These are phyloP conservation scores for Apotomis betuletana DNA, from an alignment of 2,888 invertebrate genomes.

Conservation along the genomic window DNA sequence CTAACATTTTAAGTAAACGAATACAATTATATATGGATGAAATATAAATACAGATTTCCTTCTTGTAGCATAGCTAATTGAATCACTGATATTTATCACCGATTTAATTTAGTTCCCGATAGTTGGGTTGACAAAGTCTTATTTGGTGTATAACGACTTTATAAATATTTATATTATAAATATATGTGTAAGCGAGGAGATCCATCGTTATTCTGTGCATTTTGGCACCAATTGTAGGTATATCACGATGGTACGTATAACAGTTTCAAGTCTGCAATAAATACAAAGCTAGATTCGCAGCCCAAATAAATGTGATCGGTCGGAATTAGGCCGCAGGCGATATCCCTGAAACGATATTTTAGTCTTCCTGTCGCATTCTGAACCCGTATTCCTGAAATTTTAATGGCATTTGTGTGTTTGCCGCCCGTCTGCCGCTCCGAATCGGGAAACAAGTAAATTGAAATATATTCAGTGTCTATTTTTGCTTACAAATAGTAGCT, in stretches of 20 bases:
- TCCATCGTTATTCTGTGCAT: too few species aligned
- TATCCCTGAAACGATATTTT: constrained; percentile 49
- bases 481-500: background rate
- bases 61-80: too few species aligned
- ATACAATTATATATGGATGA: too few species aligned
- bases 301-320: constrained; percentile 45
- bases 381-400: constrained; percentile 48
- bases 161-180: too few species aligned
- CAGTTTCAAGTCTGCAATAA: background rate
- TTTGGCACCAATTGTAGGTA: background rate
- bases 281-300: background rate
- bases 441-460: constrained; percentile 15
- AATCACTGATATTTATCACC: too few species aligned
- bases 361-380: constrained; percentile 47
- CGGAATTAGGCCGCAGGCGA: constrained; percentile 22
- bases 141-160: too few species aligned
- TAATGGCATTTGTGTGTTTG: constrained; percentile 44
- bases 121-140: too few species aligned
- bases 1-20: too few species aligned
- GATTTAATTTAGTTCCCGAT: too few species aligned
- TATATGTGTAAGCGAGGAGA: too few species aligned
- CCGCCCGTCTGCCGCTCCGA: constrained; percentile 9
- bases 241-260: too few species aligned
- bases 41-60: too few species aligned
- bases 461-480: background rate